phyloP scores from a whole-genome alignment of 2,113 vertebrate species.

The Candoia aspera region DNA sequence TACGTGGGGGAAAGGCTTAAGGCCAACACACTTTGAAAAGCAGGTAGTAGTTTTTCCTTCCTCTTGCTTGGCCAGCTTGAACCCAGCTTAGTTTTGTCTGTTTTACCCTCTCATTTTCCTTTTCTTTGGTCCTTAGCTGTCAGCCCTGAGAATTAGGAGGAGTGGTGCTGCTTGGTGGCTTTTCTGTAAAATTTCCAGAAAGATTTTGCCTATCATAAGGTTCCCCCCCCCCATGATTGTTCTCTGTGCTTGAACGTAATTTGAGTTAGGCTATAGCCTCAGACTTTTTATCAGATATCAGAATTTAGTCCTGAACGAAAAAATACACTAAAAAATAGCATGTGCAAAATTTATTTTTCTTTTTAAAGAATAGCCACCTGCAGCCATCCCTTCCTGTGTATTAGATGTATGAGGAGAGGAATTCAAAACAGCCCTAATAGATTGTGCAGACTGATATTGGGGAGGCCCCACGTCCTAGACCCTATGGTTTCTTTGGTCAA shows the following conservation, averaged over 20 bases:
- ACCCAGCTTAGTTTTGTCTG: background rate
- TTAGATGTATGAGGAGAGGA: background rate
- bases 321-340: background rate
- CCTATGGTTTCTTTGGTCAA: background rate
- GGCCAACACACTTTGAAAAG: background rate
- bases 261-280: background rate
- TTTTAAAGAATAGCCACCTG: too few relatives aligned
- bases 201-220: background rate
- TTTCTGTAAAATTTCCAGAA: background rate
- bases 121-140: background rate
- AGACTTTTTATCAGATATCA: background rate
- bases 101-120: background rate
- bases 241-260: background rate
- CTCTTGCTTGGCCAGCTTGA: background rate
- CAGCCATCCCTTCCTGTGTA: background rate
- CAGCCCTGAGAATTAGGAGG: background rate
- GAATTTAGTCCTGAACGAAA: background rate
- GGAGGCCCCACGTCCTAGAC: background rate
- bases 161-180: background rate
- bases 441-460: background rate
- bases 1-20: background rate
- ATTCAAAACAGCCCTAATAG: background rate
- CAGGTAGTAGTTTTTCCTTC: too few relatives aligned
- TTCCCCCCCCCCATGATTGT: accelerated
- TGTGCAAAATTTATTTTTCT: background rate